Percentiles rank a stretch among this genome's conserved stretches.
Conservation (phyloP, 2,797 vertebrate genomes). For the Pseudomugil tenellus region DNA sequence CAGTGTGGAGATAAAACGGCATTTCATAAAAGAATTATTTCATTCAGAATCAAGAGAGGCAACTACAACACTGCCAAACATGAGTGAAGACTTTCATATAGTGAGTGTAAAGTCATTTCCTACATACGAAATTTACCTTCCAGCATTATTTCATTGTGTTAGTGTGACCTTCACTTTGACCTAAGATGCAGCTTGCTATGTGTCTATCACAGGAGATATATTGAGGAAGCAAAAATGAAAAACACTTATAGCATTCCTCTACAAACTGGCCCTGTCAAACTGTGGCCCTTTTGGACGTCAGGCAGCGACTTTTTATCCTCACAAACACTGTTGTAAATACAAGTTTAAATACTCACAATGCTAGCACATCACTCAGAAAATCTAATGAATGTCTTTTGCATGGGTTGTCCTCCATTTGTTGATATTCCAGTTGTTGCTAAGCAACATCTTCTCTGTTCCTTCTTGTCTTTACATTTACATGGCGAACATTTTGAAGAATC, state of each 20-base stretch:
- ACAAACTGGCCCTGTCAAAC: not conserved
- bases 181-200: not conserved
- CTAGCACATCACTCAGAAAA: not conserved
- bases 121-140: not conserved
- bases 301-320: not conserved
- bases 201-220: not conserved
- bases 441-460: constrained; percentile 24
- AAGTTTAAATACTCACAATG: not conserved
- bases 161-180: not conserved
- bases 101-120: not conserved
- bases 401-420: not conserved
- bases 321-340: not conserved
- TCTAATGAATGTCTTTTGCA: not conserved
- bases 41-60: not conserved
- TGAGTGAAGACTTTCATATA: not conserved
- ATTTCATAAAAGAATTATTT: not conserved
- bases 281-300: not conserved
- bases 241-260: not conserved
- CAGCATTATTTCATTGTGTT: not conserved
- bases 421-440: constrained; percentile 25
- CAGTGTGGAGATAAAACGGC: not conserved
- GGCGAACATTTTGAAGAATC: not conserved
- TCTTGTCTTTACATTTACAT: constrained; percentile 21
- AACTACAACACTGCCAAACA: not conserved
- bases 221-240: not conserved